Evolutionary conservation across 2,888 invertebrate species (phyloP).

Genomic region (Troides oblongomaculatus): DNA sequence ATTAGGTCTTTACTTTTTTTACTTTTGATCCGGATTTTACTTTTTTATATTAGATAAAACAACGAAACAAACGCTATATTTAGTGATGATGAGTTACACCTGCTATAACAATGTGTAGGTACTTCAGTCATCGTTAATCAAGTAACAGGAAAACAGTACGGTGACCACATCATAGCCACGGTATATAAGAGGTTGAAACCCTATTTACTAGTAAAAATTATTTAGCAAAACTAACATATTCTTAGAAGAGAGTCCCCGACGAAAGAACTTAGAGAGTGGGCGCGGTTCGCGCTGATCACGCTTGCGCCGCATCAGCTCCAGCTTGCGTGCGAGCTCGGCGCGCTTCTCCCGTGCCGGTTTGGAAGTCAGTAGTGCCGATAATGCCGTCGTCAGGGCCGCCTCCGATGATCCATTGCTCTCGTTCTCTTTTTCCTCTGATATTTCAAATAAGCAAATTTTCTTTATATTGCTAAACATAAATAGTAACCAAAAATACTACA

Average conservation of each 20-base stretch:
- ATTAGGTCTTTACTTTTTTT: too few species aligned
- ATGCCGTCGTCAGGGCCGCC: constrained; percentile 86
- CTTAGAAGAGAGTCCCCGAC: constrained; percentile 87
- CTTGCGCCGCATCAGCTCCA: constrained; percentile 89
- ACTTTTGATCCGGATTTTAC: too few species aligned
- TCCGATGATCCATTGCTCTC: constrained; percentile 45
- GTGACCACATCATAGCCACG: neutral
- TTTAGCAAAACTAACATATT: constrained; percentile 82
- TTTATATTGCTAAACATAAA: too few species aligned
- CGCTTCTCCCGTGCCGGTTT: constrained; percentile 92
- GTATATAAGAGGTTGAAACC: too few species aligned
- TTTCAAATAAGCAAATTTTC: neutral
- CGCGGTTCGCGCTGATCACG: constrained; percentile 88
- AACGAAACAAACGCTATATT: too few species aligned
- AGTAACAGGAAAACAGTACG: neutral
- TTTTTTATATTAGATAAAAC: too few species aligned
- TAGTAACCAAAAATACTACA: too few species aligned
- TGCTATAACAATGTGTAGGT: too few species aligned
- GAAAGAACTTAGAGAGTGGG: constrained; percentile 86
- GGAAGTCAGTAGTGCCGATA: constrained; percentile 89
- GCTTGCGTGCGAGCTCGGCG: constrained; percentile 91
- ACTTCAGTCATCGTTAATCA: too few species aligned
- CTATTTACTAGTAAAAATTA: too few species aligned
- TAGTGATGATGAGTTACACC: too few species aligned
- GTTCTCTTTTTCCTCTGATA: constrained; percentile 21